Percentiles rank a stretch among this genome's conserved stretches.
These are phyloP conservation scores for Mycalesis mineus DNA, from an alignment of 2,888 invertebrate genomes.

Conservation along the genomic window DNA sequence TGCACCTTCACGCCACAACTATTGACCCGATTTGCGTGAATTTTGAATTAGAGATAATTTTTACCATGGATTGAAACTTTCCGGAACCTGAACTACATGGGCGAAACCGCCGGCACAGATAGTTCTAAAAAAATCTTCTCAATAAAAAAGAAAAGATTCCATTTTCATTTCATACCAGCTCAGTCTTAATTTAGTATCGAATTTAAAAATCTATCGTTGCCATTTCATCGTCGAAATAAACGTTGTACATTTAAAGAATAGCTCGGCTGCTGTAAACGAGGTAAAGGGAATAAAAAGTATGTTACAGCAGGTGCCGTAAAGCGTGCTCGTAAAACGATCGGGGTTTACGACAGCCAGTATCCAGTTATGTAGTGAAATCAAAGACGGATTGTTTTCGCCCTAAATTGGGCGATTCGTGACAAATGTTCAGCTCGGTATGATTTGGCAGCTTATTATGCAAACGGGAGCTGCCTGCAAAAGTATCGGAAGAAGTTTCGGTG, in stretches of 20 bases:
- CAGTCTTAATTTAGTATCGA: too few relatives aligned
- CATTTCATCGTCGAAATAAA: neutral
- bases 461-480: neutral
- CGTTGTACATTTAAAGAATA: neutral
- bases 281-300: constrained; percentile 6
- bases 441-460: constrained; percentile 8
- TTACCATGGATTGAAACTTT: too few relatives aligned
- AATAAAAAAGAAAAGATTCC: too few relatives aligned
- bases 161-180: too few relatives aligned
- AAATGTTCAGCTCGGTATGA: constrained; percentile 5
- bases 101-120: too few relatives aligned
- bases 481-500: neutral
- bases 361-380: constrained; percentile 16
- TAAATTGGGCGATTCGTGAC: constrained; percentile 11
- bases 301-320: constrained; percentile 19
- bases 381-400: constrained; percentile 12
- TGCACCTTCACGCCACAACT: too few relatives aligned
- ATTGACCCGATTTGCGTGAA: too few relatives aligned
- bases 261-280: neutral
- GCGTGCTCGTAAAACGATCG: constrained; percentile 16
- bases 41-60: too few relatives aligned
- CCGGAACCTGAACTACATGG: too few relatives aligned
- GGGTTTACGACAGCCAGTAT: constrained; percentile 16
- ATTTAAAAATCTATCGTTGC: neutral
- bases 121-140: too few relatives aligned